Base-by-base conservation (phyloP, 2,797 vertebrate genomes). In the Babyrousa celebensis region DNA sequence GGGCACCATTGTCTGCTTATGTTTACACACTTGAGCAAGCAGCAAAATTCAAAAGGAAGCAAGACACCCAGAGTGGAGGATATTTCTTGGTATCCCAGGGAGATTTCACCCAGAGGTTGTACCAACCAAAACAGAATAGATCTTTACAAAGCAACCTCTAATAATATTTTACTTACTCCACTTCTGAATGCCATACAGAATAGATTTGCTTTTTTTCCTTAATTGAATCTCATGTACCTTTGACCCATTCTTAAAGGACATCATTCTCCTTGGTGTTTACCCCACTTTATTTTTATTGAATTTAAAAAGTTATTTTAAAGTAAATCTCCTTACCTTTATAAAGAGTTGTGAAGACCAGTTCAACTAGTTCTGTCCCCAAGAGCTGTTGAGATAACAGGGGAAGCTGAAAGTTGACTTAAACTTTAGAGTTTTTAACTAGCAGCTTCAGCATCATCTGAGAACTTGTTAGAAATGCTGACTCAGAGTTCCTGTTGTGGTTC, bases 111-210 rank as follows among this genome's bases (percentile, higher is more conserved):
- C 20, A 84, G 58, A 96, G 56, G 17, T 75, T 92, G 18, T 80
- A 92, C 27, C 71, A 96, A 95, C 23, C 17, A 65, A 90, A 94
- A 89, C 52, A 92, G 63, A 95, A 92, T 60, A 93, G 52, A 88
- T 80, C 43, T 94, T 90, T 95, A 91, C 40, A 90, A 77, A 89
- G 68, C 18, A 83, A 83, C 6, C 14, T 89, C 29, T 90, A 87
- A 77, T 77, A 94, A 68, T 96, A 95, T 91, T 96, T 96, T 95
- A 94, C 95, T 87, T 96, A 94, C 27, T 91, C 23, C 94, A 84
- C 29, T 92, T 97, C 62, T 92, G 58, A 80, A 80, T 95, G 36
- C 60, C 82, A 83, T 91, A 78, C 18, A 85, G 70, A 92, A 88
- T 87, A 90, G 32, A 78, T 58, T 83, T 80, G 23, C 70, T 96